phyloP scores from a whole-genome alignment of 2,113 vertebrate species.

The Rissa tridactyla region DNA sequence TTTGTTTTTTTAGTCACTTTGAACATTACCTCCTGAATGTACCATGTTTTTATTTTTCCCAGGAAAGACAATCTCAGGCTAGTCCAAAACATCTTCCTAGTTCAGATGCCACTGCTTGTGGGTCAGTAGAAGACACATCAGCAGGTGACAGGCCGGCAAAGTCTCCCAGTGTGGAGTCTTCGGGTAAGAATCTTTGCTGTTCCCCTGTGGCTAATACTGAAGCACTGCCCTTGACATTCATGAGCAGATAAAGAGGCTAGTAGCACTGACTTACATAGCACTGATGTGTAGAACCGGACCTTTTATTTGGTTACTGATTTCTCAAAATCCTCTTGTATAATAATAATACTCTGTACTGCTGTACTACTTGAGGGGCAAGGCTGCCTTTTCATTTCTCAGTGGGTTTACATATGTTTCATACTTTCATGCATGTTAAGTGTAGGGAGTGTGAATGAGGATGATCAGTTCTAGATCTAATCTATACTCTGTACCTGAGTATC shows the following conservation, averaged over 20 bases:
- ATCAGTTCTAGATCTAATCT: background rate
- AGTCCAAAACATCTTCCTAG: conserved; percentile 33
- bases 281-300: rapidly evolving
- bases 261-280: background rate
- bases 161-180: background rate
- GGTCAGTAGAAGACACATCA: background rate
- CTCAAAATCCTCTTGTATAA: background rate
- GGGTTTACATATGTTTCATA: background rate
- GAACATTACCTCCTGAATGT: background rate
- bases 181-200: conserved; percentile 47
- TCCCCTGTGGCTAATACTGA: background rate
- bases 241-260: background rate
- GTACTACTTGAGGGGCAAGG: background rate
- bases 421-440: background rate
- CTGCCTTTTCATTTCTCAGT: background rate
- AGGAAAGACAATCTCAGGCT: conserved; percentile 61
- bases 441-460: background rate
- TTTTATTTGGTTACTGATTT: background rate
- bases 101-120: conserved; percentile 5
- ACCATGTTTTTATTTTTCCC: background rate
- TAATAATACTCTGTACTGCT: background rate
- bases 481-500: background rate
- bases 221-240: background rate
- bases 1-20: background rate
- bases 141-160: background rate